Conservation (phyloP, 2,888 invertebrate species). For the Sclerodermus sp. region DNA sequence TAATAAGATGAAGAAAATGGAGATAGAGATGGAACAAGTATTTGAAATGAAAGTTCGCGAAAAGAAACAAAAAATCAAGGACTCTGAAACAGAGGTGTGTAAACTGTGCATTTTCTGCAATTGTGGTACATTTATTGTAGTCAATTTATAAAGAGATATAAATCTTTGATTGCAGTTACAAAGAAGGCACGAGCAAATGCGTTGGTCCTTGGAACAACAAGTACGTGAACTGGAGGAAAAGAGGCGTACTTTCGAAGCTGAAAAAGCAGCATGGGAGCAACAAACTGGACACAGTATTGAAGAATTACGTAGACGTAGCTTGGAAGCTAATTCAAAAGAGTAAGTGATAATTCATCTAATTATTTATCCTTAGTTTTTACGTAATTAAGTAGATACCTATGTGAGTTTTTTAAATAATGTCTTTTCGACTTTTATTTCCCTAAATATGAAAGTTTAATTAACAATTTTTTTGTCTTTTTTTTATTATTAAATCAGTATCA, state of each 20-base stretch:
- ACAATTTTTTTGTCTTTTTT: too few species aligned
- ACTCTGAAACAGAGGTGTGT: conserved; percentile 85
- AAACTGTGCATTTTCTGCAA: not conserved
- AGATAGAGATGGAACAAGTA: conserved; percentile 97
- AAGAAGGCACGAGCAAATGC: conserved; percentile 85
- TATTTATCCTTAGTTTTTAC: too few species aligned
- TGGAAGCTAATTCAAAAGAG: conserved; percentile 90
- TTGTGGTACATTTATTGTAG: not conserved
- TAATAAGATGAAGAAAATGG: conserved; percentile 97
- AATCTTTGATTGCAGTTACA: conserved; percentile 63
- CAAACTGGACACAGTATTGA: conserved; percentile 86
- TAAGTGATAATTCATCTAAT: conserved; percentile 58
- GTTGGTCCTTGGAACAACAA: conserved; percentile 80
- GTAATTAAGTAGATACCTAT: too few species aligned
- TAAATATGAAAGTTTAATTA: too few species aligned
- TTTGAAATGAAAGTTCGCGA: conserved; percentile 98
- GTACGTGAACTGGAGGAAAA: conserved; percentile 91
- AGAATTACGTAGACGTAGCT: conserved; percentile 81
- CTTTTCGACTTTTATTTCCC: too few species aligned
- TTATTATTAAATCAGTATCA: too few species aligned
- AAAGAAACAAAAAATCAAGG: conserved; percentile 93
- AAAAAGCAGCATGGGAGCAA: conserved; percentile 88
- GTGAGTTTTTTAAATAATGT: too few species aligned
- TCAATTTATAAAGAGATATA: conserved; percentile 2
- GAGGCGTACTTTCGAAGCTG: conserved; percentile 79